Percentiles rank a stretch among this genome's conserved stretches.
Conservation (phyloP, 1,140 invertebrate genomes). For the Venustaconcha ellipsiformis region DNA sequence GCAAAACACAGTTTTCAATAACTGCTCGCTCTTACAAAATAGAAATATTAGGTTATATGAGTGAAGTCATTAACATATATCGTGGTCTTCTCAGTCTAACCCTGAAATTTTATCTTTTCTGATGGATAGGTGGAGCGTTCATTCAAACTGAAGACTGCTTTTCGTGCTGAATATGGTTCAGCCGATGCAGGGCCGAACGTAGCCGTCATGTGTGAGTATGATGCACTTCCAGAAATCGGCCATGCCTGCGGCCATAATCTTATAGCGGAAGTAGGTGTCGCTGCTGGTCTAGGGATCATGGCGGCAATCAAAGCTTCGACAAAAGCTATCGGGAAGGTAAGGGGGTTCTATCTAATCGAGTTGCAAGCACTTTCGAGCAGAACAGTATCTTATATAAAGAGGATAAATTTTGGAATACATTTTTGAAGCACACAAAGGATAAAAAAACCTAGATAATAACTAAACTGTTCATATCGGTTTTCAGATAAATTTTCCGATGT, state of each 20-base stretch:
- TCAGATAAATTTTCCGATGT: no score
- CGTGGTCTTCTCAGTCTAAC: no score
- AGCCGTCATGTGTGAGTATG: constrained; percentile 63
- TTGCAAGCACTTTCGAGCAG: no score
- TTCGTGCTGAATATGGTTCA: constrained; percentile 41
- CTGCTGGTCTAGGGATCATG: constrained; percentile 54
- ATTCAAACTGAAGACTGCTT: constrained; percentile 48
- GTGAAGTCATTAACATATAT: no score
- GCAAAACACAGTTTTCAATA: no score
- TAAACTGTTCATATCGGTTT: no score
- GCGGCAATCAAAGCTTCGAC: constrained; percentile 37
- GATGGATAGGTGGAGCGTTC: constrained; percentile 7
- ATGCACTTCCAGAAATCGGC: constrained; percentile 62
- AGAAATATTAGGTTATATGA: no score
- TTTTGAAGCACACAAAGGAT: no score
- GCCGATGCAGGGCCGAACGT: constrained; percentile 33
- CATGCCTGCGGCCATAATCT: constrained; percentile 67
- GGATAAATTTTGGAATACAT: no score
- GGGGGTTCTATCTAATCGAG: neutral
- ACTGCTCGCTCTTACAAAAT: no score
- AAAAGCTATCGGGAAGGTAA: constrained; percentile 27
- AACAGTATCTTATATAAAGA: no score
- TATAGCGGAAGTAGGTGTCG: constrained; percentile 61
- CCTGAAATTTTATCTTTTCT: neutral
- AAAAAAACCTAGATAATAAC: no score